A percentile compares a stretch with the other conserved stretches of the same genome.
Conservation (phyloP, 2,113 vertebrate genomes). For the Bubo blakistoni region DNA sequence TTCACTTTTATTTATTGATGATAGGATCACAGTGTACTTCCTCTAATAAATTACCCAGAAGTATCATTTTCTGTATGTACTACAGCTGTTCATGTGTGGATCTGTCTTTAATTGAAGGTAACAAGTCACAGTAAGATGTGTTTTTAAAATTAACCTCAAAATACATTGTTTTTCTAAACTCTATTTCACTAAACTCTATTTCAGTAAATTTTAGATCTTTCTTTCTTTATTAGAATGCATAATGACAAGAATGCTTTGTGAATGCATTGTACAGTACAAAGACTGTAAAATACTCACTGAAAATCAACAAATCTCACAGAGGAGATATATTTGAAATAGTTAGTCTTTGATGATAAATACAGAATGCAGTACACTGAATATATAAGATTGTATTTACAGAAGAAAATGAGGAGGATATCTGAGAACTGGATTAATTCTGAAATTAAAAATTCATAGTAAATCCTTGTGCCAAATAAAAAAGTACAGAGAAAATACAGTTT, state of each 20-base stretch:
- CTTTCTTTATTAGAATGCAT: background rate
- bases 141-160: background rate
- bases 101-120: background rate
- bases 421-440: background rate
- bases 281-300: background rate
- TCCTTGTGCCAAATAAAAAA: background rate
- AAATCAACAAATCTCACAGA: background rate
- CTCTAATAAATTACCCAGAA: background rate
- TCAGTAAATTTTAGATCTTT: background rate
- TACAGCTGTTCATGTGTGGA: background rate
- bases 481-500: background rate
- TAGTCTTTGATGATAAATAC: background rate
- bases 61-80: background rate
- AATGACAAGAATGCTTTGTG: background rate
- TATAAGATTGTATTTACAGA: background rate
- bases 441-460: background rate
- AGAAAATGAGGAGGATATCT: background rate
- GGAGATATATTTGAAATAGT: background rate
- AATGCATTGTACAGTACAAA: background rate
- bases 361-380: background rate
- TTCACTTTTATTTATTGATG: constrained; percentile 1
- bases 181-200: background rate
- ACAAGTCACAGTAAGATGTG: background rate
- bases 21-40: background rate
- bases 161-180: background rate